Base-by-base conservation (phyloP, 1,140 invertebrate species). In the Whitmania pigra region DNA sequence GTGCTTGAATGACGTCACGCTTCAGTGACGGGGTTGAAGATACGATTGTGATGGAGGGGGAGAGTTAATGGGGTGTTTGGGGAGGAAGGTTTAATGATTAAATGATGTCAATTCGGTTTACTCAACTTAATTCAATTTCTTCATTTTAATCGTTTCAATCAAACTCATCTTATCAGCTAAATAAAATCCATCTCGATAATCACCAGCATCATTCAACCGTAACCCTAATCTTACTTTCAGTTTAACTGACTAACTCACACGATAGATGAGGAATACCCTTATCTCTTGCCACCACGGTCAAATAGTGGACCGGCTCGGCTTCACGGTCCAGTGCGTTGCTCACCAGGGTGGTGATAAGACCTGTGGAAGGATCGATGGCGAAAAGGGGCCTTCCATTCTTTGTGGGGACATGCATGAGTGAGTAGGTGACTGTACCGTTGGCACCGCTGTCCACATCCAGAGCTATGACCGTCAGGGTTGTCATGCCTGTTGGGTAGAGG, bases 261-360 rank as follows among this genome's bases (percentile, higher is more conserved):
- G 27, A 73, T 36, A 49, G 92, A 83, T 94, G 36, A 15, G 69
- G 92, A 81, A 93, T 91, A 18, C 93, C 93, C 80, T 94, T 90
- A 87, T 96, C 93, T 0, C 92, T 94, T 7, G 93, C 93, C 83
- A 94, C 94, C 0, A 95, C 90, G 0, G 92, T 95, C 0, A 95
- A 27, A 15, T 53, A 91, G 0, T 92, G 94, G 2, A 95, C 92
- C 81, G 94, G 92, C 77, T 95, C 92, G 0, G 92, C 92, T 85
- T 94, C 92, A 75, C 92, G 86, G 83, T 95, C 92, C 79, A 95
- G 94, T 22, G 53, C 25, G n/a, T 66, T 63, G 22, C 17, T 43
- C 40, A 70, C n/a, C 20, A 22, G 43, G 9, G 73, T 74, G 49
- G 71, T 53, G 57, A 71, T 73, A 11, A 69, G 22, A 53, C 75